Base-by-base conservation (phyloP, 2,797 vertebrate species). In the Esox masquinongy region DNA sequence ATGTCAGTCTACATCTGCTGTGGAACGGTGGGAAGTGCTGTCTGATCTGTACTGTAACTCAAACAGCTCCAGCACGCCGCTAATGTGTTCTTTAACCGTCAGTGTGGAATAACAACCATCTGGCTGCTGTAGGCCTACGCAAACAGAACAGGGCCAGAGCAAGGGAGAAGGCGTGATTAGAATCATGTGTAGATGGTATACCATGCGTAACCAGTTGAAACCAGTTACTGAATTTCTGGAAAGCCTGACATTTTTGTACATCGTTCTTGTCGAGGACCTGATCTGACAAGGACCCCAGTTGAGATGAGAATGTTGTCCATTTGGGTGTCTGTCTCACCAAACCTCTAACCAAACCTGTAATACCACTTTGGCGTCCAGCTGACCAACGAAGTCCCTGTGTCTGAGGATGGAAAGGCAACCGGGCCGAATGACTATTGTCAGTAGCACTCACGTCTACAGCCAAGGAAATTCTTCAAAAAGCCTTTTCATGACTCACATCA, bases 1-100 rank as follows among this genome's bases (percentile, higher is more conserved):
- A 71, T 76, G 63, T 47, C 72, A 78, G 43, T 31, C 63, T 75
- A 53, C 66, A 76, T 26, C 76, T 82, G 83, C 82, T 74, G 75
- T 39, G 76, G 64, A 71, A 51, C 43, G 31, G 61, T 66, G 72
- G 69, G 22, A 31, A 31, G 63, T 17, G 70, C 8, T n/a, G 53
- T 22, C 53, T 59, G 53, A 72, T 61, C 26, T 19, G 64, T 74
- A 15, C 12, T 4, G 34, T 59, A 67, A n/a, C 24, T 11, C 0
- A 47, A 24, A 29, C 64, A 9, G 34, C 5, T 5, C 19, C 66
- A 11, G 39, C 69, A 63, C 51, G 53, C 53, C 8, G 2, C n/a
- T 59, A 59, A 80, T 61, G 19, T 36, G 64, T 70, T 80, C 74
- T 70, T 69, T 72, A 70, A 15, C 56, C 71, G 51, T 77, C 67